Conservation (phyloP, 30 jellyfish, hydroid and myxozoan species). For the Sanderia malayensis region DNA sequence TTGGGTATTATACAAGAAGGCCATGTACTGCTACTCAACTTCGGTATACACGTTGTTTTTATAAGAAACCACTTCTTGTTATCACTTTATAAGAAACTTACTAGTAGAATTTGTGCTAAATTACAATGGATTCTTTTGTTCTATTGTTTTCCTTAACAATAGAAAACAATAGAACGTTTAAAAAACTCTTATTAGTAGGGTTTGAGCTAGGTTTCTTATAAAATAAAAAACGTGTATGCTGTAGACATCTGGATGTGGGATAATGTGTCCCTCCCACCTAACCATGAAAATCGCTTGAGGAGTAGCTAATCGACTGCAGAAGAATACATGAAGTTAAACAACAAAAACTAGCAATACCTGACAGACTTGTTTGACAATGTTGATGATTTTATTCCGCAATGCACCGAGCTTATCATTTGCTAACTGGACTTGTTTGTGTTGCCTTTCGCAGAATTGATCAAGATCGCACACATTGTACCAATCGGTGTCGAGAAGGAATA, state of each 20-base stretch:
- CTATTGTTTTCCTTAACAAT: not conserved
- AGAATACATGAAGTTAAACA: not conserved
- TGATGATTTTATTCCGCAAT: conserved; percentile 33
- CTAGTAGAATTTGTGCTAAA: no score
- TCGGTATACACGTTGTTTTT: not conserved
- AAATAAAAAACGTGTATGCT: no score
- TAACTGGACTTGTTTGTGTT: conserved; percentile 24
- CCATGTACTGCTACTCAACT: not conserved
- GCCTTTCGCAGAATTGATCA: conserved; percentile 52
- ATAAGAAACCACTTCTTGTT: no score
- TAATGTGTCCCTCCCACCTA: no score
- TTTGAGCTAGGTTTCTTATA: no score
- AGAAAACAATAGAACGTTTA: no score
- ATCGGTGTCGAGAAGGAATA: conserved; percentile 27
- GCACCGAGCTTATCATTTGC: conserved; percentile 24
- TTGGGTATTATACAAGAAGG: no score
- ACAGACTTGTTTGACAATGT: conserved; percentile 39
- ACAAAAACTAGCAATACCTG: conserved; percentile 18
- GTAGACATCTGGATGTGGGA: no score
- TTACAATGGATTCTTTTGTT: no score
- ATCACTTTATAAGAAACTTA: no score
- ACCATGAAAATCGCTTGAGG: no score
- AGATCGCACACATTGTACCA: conserved; percentile 30
- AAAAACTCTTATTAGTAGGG: no score
- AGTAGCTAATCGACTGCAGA: not conserved